Conservation (phyloP, 1,140 invertebrate genomes). For the Antheraea pernyi region DNA sequence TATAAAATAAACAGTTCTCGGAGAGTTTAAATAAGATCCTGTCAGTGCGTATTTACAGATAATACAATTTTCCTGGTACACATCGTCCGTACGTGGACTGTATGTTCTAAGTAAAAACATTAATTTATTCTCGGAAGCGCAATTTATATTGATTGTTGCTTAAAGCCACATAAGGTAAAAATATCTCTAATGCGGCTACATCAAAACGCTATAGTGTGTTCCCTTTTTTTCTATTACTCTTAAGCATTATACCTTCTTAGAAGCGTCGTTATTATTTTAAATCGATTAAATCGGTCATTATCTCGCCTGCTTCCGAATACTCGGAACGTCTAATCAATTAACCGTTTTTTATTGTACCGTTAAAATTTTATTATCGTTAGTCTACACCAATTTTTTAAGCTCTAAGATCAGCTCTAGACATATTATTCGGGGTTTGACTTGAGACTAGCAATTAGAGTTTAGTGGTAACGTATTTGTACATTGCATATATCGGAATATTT, state of each 20-base stretch:
- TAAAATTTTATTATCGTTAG: not conserved
- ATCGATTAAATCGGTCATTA: constrained; percentile 22
- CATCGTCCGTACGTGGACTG: constrained; percentile 4
- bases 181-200: constrained; percentile 15
- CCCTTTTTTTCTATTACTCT: constrained; percentile 14
- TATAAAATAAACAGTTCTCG: constrained; percentile 3
- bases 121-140: constrained; percentile 30
- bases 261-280: constrained; percentile 20
- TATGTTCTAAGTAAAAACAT: constrained; percentile 28
- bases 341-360: not conserved
- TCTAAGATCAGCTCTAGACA: not conserved
- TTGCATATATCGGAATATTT: no score
- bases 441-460: no score
- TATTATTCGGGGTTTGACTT: no score
- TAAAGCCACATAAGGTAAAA: constrained; percentile 19
- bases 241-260: constrained; percentile 29
- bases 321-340: constrained; percentile 5
- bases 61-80: constrained; percentile 27
- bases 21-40: constrained; percentile 1
- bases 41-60: constrained; percentile 5
- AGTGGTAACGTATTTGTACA: no score
- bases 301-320: constrained; percentile 7
- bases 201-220: constrained; percentile 14
- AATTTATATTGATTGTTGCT: constrained; percentile 29
- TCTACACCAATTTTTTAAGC: not conserved